These are phyloP conservation scores for Sericinus montela DNA, from an alignment of 2,888 invertebrate genomes.

Conservation along the genomic window DNA sequence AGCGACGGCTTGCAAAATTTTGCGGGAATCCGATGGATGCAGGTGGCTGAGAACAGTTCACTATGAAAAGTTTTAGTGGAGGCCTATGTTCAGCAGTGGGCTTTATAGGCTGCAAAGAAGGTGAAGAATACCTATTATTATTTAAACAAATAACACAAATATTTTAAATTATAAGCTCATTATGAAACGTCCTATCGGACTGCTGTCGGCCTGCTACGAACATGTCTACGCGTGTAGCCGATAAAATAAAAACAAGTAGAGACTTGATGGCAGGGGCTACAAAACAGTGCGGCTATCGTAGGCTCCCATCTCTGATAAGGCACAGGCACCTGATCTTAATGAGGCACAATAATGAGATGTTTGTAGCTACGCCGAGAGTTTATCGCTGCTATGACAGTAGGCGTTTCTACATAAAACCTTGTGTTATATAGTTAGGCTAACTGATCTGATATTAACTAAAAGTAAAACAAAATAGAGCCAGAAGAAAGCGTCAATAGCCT, in stretches of 20 bases:
- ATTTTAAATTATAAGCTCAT: slow-evolving; percentile 9
- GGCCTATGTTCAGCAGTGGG: too few species aligned
- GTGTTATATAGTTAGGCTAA: too few species aligned
- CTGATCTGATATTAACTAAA: too few species aligned
- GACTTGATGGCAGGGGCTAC: neutral
- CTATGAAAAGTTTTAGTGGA: too few species aligned
- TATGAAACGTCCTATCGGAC: neutral
- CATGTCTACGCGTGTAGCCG: neutral
- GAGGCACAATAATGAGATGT: slow-evolving; percentile 12
- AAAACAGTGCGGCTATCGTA: neutral
- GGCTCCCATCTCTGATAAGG: neutral
- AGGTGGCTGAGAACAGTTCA: too few species aligned
- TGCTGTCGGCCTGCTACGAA: neutral
- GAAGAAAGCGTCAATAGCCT: too few species aligned
- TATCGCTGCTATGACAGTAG: neutral
- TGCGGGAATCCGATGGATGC: too few species aligned
- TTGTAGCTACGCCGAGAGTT: neutral
- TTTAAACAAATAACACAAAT: too few species aligned
- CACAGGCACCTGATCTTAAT: neutral
- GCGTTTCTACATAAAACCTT: neutral
- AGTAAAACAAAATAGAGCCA: too few species aligned
- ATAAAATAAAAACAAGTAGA: slow-evolving; percentile 14
- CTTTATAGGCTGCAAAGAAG: too few species aligned
- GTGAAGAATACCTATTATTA: too few species aligned
- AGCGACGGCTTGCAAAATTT: too few species aligned